Percentiles rank a stretch among this genome's conserved stretches.
Conservation (phyloP, 92 coral and sea anemone genomes). For the Parazoanthus swiftii region DNA sequence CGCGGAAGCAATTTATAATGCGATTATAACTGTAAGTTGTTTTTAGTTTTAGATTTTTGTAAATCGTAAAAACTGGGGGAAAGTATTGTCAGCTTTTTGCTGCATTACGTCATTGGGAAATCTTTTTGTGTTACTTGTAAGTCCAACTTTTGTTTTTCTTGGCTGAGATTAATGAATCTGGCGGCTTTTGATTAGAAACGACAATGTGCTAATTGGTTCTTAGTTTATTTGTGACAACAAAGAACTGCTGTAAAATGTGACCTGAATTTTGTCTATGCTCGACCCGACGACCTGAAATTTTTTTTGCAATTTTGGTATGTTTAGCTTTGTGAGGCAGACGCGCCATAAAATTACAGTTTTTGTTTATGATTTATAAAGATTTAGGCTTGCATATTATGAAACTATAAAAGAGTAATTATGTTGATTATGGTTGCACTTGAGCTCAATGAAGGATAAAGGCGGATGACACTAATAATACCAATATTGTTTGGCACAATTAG, state of each 20-base stretch:
- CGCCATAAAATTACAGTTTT: not conserved
- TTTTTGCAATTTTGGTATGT: too few relatives aligned
- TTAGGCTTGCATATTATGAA: not conserved
- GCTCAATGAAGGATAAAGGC: constrained; percentile 17
- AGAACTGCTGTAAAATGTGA: not conserved
- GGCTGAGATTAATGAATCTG: constrained; percentile 25
- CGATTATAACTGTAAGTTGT: constrained; percentile 22
- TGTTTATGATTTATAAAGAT: constrained; percentile 22
- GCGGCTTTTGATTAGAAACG: constrained; percentile 25
- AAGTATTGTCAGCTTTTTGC: not conserved
- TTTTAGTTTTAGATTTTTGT: not conserved
- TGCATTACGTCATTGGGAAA: not conserved
- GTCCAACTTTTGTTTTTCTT: constrained; percentile 24
- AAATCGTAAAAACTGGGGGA: not conserved
- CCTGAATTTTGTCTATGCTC: not conserved
- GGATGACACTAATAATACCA: not conserved
- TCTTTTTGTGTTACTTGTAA: not conserved
- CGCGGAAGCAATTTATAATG: constrained; percentile 18
- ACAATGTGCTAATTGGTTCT: constrained; percentile 35
- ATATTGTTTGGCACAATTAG: constrained; percentile 16
- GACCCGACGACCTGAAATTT: not conserved
- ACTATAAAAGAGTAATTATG: constrained; percentile 26
- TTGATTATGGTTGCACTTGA: constrained; percentile 35
- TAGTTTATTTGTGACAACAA: not conserved
- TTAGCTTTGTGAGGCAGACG: not conserved